Evolutionary conservation across 2,113 vertebrate species (phyloP).

Genomic region (Brachypodius melanocephalos): DNA sequence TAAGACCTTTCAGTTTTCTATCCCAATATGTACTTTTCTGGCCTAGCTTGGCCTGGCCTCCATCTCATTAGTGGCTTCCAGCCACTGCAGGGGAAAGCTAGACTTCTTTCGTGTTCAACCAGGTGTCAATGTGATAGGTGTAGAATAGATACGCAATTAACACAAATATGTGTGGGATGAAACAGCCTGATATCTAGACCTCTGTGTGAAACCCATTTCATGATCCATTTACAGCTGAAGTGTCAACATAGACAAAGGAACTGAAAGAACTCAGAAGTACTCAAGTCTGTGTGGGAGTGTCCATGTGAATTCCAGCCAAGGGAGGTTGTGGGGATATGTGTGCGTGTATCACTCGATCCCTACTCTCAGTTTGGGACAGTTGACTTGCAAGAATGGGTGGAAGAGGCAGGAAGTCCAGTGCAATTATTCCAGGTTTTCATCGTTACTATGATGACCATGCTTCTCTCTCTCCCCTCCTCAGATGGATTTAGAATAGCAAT

Average conservation of each 20-base stretch:
- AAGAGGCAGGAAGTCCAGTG: neutral
- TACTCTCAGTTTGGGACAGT: neutral
- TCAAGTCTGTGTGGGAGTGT: fast-evolving
- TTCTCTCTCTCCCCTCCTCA: neutral
- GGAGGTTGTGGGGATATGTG: fast-evolving
- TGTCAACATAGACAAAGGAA: neutral
- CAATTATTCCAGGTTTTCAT: neutral
- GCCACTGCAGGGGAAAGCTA: neutral
- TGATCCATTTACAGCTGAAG: neutral
- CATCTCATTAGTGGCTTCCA: neutral
- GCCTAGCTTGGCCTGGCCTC: neutral
- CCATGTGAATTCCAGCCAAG: neutral
- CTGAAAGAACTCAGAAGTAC: neutral
- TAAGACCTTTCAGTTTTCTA: neutral
- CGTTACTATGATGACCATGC: neutral
- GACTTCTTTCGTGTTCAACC: neutral
- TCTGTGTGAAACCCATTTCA: neutral
- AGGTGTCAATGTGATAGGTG: neutral
- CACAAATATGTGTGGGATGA: neutral
- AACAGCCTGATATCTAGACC: neutral
- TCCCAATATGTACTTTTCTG: neutral
- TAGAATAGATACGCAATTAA: neutral
- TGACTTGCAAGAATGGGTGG: neutral
- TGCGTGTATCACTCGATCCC: fast-evolving
- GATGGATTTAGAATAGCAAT: neutral